A percentile compares a stretch with the other conserved stretches of the same genome.
These are phyloP conservation scores for Colletes gigas DNA, from an alignment of 1,140 invertebrate species.

Conservation along the genomic window DNA sequence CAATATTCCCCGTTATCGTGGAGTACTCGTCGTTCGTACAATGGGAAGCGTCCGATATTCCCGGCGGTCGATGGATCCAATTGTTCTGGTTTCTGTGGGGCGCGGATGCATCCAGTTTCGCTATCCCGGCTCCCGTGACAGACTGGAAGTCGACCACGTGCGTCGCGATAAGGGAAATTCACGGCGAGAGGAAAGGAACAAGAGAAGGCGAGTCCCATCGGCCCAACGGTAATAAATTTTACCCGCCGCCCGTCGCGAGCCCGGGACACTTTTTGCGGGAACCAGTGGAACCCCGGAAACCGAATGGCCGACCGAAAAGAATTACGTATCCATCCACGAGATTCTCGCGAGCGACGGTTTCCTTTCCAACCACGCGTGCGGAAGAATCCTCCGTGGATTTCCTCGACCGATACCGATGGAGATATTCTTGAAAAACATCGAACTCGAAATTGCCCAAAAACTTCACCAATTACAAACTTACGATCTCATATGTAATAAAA, in stretches of 20 bases:
- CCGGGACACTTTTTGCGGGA: constrained; percentile 7
- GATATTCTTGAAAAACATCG: neutral
- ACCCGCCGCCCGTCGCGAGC: neutral
- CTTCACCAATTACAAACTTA: too few relatives aligned
- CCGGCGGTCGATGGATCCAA: neutral
- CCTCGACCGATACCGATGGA: neutral
- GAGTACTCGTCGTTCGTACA: too few relatives aligned
- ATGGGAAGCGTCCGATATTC: too few relatives aligned
- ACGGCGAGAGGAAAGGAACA: constrained; percentile 6
- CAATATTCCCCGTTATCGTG: too few relatives aligned
- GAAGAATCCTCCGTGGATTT: neutral
- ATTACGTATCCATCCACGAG: neutral
- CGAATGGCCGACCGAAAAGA: constrained; percentile 1
- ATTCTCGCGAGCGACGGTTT: too few relatives aligned
- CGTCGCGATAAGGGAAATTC: constrained; percentile 50
- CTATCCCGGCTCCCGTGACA: neutral
- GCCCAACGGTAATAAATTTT: constrained; percentile 26
- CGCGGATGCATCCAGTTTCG: neutral
- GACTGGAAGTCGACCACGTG: constrained; percentile 48
- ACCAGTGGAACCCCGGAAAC: too few relatives aligned
- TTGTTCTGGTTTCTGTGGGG: neutral
- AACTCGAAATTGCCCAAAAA: too few relatives aligned
- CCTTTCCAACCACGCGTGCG: too few relatives aligned
- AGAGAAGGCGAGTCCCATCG: too few relatives aligned
- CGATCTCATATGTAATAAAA: too few relatives aligned